Evolutionary conservation across 2,113 vertebrate species (phyloP), one percentile per base, ranked within the genome.

Genomic region (Turdus rufiventris): DNA sequence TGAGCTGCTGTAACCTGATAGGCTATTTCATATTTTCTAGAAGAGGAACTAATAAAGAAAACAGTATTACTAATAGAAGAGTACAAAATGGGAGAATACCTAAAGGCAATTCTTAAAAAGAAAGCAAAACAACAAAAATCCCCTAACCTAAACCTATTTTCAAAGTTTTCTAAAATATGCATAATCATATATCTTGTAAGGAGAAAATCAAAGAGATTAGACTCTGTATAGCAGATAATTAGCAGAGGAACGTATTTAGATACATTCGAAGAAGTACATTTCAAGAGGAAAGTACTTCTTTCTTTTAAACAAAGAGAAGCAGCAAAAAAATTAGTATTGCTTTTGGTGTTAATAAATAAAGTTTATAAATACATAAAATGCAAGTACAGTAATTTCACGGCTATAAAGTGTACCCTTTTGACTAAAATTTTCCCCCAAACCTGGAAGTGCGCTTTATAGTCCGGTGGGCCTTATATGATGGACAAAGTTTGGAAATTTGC

Each of bases 111-210:
- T 57, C 2, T 42, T 40, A 33, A 73, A 29, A 77, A 36, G n/a
- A 25, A 51, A 34, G 2, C 16, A 8, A 31, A 56, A 50, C 15
- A 48, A 36, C 10, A 21, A 34, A 61, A 61, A 11, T 18, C 6
- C 14, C 18, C 9, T 0, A 60, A 29, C 4, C 5, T 45, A 29
- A 19, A 66, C 17, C 6, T 31, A 34, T 33, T 5, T 15, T 50
- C 0, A 0, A 70, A 40, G 18, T 33, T 31, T 65, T 65, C 28
- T 28, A 29, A 26, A 70, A 36, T 0, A 61, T 18, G 2, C 11
- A 19, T 24, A 18, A 33, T 50, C 14, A 50, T 25, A 11, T 2
- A 0, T 8, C 14, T 47, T 50, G 23, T 36, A 74, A 60, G 16
- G 29, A 56, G 5, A 78, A 34, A 86, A 63, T 18, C 17, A 73